Percentiles rank a stretch among this genome's conserved stretches.
phyloP scores from a whole-genome alignment of 2,113 vertebrate genomes.

The Marcusenius ussheri region DNA sequence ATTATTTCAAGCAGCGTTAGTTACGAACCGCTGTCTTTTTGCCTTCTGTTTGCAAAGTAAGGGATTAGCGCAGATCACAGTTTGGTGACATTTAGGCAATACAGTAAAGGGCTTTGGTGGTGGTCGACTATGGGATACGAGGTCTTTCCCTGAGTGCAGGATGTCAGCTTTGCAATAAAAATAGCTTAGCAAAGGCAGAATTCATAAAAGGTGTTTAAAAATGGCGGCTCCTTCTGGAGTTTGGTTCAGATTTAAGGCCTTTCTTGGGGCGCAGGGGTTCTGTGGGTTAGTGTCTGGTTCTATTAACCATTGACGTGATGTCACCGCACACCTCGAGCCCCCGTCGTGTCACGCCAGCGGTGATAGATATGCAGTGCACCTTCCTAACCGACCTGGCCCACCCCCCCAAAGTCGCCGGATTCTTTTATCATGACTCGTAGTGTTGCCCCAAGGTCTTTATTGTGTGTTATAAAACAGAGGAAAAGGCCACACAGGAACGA shows the following conservation, averaged over 20 bases:
- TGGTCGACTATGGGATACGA: background rate
- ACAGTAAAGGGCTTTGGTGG: background rate
- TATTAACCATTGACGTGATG: background rate
- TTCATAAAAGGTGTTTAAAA: background rate
- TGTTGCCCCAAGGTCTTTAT: background rate
- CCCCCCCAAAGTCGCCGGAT: background rate
- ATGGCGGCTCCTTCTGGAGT: background rate
- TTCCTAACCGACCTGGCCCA: no score
- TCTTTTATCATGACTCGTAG: background rate
- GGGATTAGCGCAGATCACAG: conserved; percentile 41
- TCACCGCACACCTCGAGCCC: background rate
- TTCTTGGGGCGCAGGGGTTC: background rate
- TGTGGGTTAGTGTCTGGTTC: background rate
- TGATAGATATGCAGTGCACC: background rate
- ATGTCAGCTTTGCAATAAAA: conserved; percentile 7
- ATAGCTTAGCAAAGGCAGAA: background rate
- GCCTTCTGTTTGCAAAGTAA: conserved; percentile 32
- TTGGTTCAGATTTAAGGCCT: background rate
- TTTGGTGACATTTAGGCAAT: background rate
- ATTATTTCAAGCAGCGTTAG: conserved; percentile 54
- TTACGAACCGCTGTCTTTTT: conserved; percentile 38
- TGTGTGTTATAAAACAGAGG: background rate
- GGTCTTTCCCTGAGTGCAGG: background rate
- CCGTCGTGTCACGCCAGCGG: background rate
- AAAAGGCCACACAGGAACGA: background rate